Evolutionary conservation across 2,797 vertebrate genomes (phyloP).

Genomic region (Vespertilio murinus): DNA sequence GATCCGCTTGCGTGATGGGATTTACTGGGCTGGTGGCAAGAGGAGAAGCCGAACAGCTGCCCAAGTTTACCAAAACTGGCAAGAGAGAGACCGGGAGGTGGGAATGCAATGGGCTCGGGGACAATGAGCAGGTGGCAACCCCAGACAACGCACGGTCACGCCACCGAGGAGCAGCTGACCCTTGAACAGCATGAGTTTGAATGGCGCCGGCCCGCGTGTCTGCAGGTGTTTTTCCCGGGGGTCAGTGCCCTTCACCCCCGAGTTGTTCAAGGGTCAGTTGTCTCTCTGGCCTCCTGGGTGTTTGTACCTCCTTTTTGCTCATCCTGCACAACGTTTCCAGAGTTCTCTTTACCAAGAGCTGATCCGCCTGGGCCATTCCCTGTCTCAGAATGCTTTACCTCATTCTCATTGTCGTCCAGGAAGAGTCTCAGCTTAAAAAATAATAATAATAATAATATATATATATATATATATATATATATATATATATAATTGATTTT

Average conservation of each 20-base stretch:
- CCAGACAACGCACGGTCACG: accelerated
- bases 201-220: not conserved
- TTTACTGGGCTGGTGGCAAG: not conserved
- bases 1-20: not conserved
- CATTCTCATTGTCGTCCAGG: not conserved
- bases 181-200: not conserved
- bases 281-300: not conserved
- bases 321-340: not conserved
- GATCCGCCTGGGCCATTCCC: not conserved
- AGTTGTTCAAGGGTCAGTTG: not conserved
- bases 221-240: not conserved
- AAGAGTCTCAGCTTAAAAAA: not conserved
- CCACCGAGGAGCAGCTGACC: not conserved
- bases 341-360: not conserved
- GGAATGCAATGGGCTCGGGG: no score
- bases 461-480: no score
- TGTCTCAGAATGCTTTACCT: not conserved
- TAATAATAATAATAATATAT: no score
- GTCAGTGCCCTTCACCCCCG: not conserved
- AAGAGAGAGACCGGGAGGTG: not conserved
- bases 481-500: no score
- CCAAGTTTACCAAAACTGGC: not conserved
- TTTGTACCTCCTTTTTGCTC: not conserved
- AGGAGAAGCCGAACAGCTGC: not conserved
- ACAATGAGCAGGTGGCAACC: no score